Base-by-base conservation (phyloP, 2,888 invertebrate genomes). In the Cantharis nigra region DNA sequence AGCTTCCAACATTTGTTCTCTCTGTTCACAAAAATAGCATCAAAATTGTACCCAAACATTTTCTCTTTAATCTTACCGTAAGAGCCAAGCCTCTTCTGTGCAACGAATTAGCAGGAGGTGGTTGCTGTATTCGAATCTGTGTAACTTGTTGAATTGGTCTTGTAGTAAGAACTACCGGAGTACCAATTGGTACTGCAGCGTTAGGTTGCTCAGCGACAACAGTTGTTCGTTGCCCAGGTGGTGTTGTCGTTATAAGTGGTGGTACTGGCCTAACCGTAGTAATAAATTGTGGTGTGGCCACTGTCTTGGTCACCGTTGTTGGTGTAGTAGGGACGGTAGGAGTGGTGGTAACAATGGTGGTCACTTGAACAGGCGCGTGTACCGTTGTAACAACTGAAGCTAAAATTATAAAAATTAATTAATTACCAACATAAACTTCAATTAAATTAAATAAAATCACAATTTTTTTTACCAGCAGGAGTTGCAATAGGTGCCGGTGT, bases 1-100 rank as follows among this genome's bases (percentile, higher is more conserved):
- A 0, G 98, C 98, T 87, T 98, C 97, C 87, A 96, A 90, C 94
- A 98, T 97, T 92, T 98, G 97, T 88, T 98, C 98, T 86, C 95
- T 93, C 97, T 98, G 90, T 11, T 91, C 91, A 82, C 71, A 49
- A 67, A n/a, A 26, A 20, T 69, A 14, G 9, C 23, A 26, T 23
- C n/a, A 71, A 11, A 26, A n/a, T 13, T 20, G 3, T 20, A 30
- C 13, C 33, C 33, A 70, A 49, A 13, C 13, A 1, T 33, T 18
- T 9, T n/a, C 1, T 3, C 13, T 16, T 16, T 75, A 26, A 70
- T 83, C 86, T 87, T 85, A 93, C 94, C 88, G 94, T 94, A 28
- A 94, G 91, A n/a, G 94, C 93, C 4, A 94, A 88, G 62, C 93
- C 93, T 82, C 93, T 90, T 79, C 93, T 89, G 84, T 92, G 91